phyloP scores from a whole-genome alignment of 2,797 vertebrate genomes.

The Gymnoscopelus braueri region DNA sequence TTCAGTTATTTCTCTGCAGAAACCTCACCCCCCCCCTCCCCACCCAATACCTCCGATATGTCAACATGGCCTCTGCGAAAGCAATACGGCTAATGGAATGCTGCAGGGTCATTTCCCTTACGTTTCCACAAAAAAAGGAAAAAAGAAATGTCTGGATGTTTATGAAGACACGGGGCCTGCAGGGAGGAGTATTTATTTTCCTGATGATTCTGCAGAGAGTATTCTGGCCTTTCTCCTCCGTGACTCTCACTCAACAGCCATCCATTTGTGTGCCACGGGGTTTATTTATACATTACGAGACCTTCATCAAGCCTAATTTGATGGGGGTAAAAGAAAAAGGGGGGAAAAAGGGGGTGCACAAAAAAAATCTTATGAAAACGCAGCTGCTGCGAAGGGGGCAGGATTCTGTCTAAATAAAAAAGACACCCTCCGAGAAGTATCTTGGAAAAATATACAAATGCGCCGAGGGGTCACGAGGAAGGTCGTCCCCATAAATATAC shows the following conservation, averaged over 20 bases:
- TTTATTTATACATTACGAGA: conserved; percentile 86
- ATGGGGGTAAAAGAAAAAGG: conserved; percentile 69
- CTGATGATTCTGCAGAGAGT: conserved; percentile 76
- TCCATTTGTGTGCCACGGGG: conserved; percentile 81
- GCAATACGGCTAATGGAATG: conserved; percentile 69
- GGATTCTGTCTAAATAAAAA: conserved; percentile 81
- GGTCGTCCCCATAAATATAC: conserved; percentile 79
- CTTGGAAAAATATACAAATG: conserved; percentile 84
- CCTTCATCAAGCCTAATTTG: conserved; percentile 87
- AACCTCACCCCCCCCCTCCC: conserved; percentile 30
- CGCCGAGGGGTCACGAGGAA: conserved; percentile 66
- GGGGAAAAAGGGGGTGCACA: conserved; percentile 54
- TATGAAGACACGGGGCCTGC: conserved; percentile 78
- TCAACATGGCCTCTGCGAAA: conserved; percentile 51
- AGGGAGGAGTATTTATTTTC: conserved; percentile 82
- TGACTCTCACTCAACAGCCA: conserved; percentile 81
- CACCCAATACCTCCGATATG: conserved; percentile 31
- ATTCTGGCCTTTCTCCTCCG: conserved; percentile 73
- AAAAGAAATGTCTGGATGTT: conserved; percentile 63
- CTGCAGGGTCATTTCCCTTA: conserved; percentile 69
- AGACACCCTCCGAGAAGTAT: conserved; percentile 71
- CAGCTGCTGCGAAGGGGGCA: conserved; percentile 78
- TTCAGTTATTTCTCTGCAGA: conserved; percentile 28
- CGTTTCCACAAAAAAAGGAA: conserved; percentile 62
- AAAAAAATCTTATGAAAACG: conserved; percentile 80